These are phyloP conservation scores for Carettochelys insculpta DNA, from an alignment of 2,113 vertebrate genomes.

Conservation along the genomic window DNA sequence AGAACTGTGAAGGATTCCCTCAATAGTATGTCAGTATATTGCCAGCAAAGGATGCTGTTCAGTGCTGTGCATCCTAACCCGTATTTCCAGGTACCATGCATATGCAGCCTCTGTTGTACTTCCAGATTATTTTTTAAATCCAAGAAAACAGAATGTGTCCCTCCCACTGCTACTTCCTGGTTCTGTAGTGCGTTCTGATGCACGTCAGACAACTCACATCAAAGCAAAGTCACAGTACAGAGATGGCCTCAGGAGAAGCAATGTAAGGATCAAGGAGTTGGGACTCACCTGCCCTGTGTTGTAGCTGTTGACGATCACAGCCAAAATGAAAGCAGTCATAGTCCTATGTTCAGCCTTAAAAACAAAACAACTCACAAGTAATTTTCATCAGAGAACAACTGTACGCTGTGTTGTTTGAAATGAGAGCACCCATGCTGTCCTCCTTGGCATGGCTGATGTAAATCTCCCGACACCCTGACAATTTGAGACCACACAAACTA, in stretches of 20 bases:
- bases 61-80: background rate
- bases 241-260: background rate
- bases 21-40: fast-evolving
- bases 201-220: background rate
- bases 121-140: background rate
- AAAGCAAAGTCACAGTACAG: fast-evolving
- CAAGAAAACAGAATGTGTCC: background rate
- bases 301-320: constrained; percentile 97
- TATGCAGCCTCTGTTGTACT: background rate
- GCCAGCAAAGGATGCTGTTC: background rate
- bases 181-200: background rate
- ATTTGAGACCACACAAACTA: background rate
- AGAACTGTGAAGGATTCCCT: background rate
- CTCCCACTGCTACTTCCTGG: background rate
- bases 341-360: constrained; percentile 95
- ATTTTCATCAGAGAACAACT: background rate
- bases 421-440: background rate
- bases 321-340: constrained; percentile 97
- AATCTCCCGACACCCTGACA: background rate
- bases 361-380: background rate
- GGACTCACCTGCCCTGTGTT: constrained; percentile 91
- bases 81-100: background rate
- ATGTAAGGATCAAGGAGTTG: fast-evolving
- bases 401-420: background rate
- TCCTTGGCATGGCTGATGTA: background rate